Conservation (phyloP, 2,113 vertebrate species). For the Desmodus rotundus region DNA sequence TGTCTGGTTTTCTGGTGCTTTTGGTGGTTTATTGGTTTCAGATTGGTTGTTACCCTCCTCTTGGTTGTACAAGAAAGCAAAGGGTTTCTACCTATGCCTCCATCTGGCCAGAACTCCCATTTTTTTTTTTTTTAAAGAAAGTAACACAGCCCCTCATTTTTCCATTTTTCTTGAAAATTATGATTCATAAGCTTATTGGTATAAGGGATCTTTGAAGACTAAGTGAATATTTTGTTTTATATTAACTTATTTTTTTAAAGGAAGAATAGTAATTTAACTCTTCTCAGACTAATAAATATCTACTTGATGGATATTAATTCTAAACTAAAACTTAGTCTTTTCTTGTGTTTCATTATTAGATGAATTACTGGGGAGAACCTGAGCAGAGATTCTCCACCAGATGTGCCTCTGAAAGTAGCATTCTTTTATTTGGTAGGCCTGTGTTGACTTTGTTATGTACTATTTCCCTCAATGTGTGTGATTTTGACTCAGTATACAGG, state of each 20-base stretch:
- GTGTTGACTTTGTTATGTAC: conserved; percentile 11
- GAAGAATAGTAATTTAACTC: conserved; percentile 8
- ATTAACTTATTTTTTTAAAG: background rate
- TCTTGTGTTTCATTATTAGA: conserved; percentile 11
- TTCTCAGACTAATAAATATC: background rate
- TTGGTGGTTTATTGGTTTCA: too few relatives aligned
- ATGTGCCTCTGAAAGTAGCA: background rate
- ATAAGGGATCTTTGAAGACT: conserved; percentile 7
- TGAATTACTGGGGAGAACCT: background rate
- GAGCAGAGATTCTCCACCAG: background rate
- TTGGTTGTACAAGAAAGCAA: too few relatives aligned
- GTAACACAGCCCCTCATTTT: background rate
- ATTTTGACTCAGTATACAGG: background rate
- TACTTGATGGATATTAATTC: background rate
- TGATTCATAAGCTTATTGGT: background rate
- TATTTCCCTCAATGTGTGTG: background rate
- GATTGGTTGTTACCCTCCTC: too few relatives aligned
- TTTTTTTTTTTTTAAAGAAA: background rate
- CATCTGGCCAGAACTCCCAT: too few relatives aligned
- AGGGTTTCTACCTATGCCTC: too few relatives aligned
- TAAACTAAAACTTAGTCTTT: background rate
- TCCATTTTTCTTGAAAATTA: background rate
- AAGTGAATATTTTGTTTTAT: background rate
- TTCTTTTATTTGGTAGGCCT: background rate
- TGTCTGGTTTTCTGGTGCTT: too few relatives aligned